These are phyloP conservation scores for Dryoscopus gambensis DNA, from an alignment of 2,113 vertebrate species.

Conservation along the genomic window DNA sequence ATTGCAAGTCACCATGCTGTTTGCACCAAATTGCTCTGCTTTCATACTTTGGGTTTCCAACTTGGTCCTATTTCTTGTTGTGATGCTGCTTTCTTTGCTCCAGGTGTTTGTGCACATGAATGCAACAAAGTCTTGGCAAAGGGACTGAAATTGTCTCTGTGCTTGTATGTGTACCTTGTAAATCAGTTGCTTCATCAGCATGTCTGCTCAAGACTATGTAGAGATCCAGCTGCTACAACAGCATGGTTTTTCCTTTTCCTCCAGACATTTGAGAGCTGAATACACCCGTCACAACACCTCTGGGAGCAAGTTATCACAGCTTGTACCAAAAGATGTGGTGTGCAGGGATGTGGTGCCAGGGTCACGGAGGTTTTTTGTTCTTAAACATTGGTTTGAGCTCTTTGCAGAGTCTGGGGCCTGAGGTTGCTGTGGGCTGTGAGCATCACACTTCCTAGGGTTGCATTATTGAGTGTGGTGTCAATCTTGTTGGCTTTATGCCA, in stretches of 20 bases:
- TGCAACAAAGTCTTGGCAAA: neutral
- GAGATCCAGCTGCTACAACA: neutral
- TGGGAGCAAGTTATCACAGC: neutral
- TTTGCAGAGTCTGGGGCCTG: neutral
- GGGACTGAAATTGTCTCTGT: neutral
- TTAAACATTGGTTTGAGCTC: neutral
- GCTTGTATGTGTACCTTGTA: neutral
- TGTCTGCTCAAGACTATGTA: neutral
- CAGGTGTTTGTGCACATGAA: fast-evolving
- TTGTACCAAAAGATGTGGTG: fast-evolving
- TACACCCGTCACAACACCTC: neutral
- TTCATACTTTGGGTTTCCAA: neutral
- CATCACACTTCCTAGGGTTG: neutral
- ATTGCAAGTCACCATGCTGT: neutral
- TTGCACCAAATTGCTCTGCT: neutral
- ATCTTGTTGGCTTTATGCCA: neutral
- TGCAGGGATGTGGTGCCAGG: neutral
- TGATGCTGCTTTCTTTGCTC: neutral
- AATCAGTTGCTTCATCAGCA: neutral
- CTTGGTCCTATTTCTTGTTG: fast-evolving
- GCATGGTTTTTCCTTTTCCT: neutral
- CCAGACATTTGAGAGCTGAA: neutral
- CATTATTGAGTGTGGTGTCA: neutral
- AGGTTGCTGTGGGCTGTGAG: neutral
- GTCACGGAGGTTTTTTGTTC: neutral